A percentile compares a stretch with the other conserved stretches of the same genome.
phyloP scores from a whole-genome alignment of 2,797 vertebrate genomes.

The Hyperoplus immaculatus region DNA sequence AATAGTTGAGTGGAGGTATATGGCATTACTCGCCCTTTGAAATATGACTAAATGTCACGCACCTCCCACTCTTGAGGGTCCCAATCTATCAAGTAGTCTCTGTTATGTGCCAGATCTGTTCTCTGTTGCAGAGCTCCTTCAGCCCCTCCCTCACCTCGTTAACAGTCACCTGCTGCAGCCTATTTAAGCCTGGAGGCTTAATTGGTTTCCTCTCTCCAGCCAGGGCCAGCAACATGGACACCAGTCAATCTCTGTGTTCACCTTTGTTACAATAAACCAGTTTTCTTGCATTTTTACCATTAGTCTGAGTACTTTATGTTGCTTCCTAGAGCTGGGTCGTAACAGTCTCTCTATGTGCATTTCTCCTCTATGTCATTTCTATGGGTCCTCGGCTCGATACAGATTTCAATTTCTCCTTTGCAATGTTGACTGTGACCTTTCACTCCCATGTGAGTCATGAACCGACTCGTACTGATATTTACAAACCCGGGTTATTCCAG shows the following conservation, averaged over 20 bases:
- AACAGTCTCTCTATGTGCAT: background rate
- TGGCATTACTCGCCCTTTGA: background rate
- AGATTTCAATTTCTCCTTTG: conserved; percentile 19
- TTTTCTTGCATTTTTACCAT: too few relatives aligned
- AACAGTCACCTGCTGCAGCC: too few relatives aligned
- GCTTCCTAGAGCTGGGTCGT: too few relatives aligned
- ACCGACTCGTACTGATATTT: conserved; percentile 50
- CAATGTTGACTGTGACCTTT: conserved; percentile 34
- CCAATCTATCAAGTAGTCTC: conserved; percentile 21
- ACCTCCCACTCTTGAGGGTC: conserved; percentile 17
- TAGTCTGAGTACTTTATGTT: too few relatives aligned
- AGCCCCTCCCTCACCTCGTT: too few relatives aligned
- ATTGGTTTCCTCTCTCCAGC: too few relatives aligned
- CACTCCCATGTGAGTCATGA: conserved; percentile 10
- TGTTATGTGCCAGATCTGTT: too few relatives aligned
- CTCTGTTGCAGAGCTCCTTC: too few relatives aligned
- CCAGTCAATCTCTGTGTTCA: too few relatives aligned
- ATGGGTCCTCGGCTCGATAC: conserved; percentile 28
- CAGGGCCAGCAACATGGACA: too few relatives aligned
- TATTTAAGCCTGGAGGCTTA: too few relatives aligned
- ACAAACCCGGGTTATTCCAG: conserved; percentile 34
- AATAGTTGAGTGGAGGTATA: background rate
- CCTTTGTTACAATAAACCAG: too few relatives aligned
- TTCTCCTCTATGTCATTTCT: conserved; percentile 5
- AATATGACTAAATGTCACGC: conserved; percentile 39